These are phyloP conservation scores for Pangasianodon gigas DNA, from an alignment of 2,113 vertebrate species.

Conservation along the genomic window DNA sequence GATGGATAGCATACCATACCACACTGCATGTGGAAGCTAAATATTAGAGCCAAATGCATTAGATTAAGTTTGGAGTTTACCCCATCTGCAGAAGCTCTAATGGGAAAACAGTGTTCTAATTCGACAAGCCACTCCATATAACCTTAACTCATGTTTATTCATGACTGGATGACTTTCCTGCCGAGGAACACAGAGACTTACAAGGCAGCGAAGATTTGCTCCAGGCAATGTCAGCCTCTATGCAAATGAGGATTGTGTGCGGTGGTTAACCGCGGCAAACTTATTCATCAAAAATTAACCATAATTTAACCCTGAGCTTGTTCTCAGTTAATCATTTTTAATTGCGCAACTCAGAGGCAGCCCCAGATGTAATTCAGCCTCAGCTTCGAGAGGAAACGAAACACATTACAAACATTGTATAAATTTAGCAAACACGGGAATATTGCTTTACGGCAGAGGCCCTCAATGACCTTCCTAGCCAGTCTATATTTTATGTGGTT, in stretches of 20 bases:
- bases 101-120: background rate
- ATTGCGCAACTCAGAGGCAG: conserved; percentile 3
- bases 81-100: background rate
- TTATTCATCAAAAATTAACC: conserved; percentile 26
- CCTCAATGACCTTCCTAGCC: background rate
- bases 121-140: conserved; percentile 6
- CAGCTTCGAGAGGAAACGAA: conserved; percentile 60
- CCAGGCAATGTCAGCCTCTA: conserved; percentile 19
- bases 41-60: background rate
- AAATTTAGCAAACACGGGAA: conserved; percentile 11
- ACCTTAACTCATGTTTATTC: conserved; percentile 33
- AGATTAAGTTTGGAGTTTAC: conserved; percentile 6
- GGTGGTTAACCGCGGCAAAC: background rate
- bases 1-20: conserved; percentile 50
- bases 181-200: background rate
- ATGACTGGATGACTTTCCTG: background rate
- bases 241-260: background rate
- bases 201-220: conserved; percentile 11
- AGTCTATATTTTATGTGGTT: background rate
- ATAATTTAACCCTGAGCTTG: conserved; percentile 18
- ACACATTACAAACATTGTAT: conserved; percentile 57
- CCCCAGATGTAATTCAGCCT: background rate
- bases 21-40: background rate
- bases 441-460: background rate
- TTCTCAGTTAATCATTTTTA: conserved; percentile 17